A percentile compares a stretch with the other conserved stretches of the same genome.
Evolutionary conservation across 2,888 invertebrate species (phyloP).

Genomic region (Apotomis turbidana): DNA sequence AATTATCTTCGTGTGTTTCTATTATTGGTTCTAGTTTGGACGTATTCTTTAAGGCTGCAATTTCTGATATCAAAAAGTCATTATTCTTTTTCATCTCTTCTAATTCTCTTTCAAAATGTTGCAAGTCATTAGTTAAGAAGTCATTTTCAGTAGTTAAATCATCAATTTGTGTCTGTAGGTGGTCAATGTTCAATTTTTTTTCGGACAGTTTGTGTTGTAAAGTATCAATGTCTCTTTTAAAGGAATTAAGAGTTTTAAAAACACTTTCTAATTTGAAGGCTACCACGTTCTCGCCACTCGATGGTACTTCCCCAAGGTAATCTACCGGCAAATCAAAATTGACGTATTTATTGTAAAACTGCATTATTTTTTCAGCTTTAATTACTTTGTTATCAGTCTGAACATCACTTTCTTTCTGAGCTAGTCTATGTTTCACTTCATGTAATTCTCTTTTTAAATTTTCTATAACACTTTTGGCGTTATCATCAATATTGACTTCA

Average conservation of each 20-base stretch:
- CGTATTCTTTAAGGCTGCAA: constrained; percentile 85
- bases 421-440: constrained; percentile 70
- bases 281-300: constrained; percentile 67
- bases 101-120: constrained; percentile 84
- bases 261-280: constrained; percentile 78
- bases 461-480: constrained; percentile 79
- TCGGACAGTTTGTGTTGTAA: constrained; percentile 84
- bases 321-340: constrained; percentile 78
- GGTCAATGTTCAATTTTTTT: constrained; percentile 79
- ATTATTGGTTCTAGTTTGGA: constrained; percentile 88
- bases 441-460: constrained; percentile 76
- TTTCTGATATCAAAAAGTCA: constrained; percentile 86
- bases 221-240: constrained; percentile 83
- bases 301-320: constrained; percentile 76
- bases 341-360: constrained; percentile 75
- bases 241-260: constrained; percentile 83
- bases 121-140: constrained; percentile 74
- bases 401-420: constrained; percentile 60
- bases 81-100: constrained; percentile 88
- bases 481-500: constrained; percentile 78
- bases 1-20: constrained; percentile 88
- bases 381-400: constrained; percentile 59
- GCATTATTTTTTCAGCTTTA: constrained; percentile 71
- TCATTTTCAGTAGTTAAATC: constrained; percentile 80
- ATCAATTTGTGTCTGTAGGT: constrained; percentile 82